These are phyloP conservation scores for Patella depressa DNA, from an alignment of 2,888 invertebrate genomes.

Conservation along the genomic window DNA sequence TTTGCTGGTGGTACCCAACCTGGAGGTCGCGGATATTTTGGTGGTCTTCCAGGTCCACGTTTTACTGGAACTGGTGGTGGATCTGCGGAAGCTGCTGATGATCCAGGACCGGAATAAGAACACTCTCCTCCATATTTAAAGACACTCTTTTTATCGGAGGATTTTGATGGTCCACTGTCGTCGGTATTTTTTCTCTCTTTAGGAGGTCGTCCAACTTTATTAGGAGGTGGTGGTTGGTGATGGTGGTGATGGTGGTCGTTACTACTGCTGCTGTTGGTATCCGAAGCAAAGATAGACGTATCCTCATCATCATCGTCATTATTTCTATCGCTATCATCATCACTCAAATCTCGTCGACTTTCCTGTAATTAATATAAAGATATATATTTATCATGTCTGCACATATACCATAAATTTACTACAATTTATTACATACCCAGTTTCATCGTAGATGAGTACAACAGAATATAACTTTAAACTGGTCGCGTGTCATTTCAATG, in stretches of 20 bases:
- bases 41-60: constrained; percentile 44
- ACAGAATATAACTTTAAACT: too few relatives aligned
- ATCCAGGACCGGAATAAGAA: neutral
- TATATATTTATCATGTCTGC: too few relatives aligned
- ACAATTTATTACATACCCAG: too few relatives aligned
- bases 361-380: too few relatives aligned
- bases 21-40: constrained; percentile 41
- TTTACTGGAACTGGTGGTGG: constrained; percentile 31
- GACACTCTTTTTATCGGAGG: neutral
- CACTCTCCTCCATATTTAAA: neutral
- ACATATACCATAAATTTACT: too few relatives aligned
- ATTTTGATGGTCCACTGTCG: neutral
- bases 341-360: neutral
- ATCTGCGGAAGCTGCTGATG: constrained; percentile 11
- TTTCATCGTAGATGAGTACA: too few relatives aligned
- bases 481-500: too few relatives aligned
- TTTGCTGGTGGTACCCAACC: constrained; percentile 31
- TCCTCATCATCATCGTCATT: constrained; percentile 28
- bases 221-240: neutral
- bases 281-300: constrained; percentile 15
- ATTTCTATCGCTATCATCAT: neutral
- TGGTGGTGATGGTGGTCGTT: neutral
- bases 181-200: neutral
- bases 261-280: constrained; percentile 5
- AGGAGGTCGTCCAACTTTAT: neutral